These are phyloP conservation scores for Syrphus vitripennis DNA, from an alignment of 2,888 invertebrate species.

Conservation along the genomic window DNA sequence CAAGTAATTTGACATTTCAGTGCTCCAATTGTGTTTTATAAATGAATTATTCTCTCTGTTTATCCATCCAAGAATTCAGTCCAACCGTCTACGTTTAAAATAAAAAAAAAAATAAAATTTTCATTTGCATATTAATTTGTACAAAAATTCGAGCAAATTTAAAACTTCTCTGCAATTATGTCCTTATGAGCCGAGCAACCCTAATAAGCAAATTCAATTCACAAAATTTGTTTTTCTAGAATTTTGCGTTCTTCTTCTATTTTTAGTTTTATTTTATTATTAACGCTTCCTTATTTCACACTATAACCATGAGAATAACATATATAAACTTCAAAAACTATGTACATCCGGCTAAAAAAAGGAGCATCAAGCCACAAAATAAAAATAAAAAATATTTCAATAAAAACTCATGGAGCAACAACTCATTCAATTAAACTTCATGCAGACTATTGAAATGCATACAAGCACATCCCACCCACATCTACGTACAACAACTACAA, in stretches of 20 bases:
- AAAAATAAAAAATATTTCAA: conserved; percentile 35
- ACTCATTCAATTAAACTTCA: conserved; percentile 69
- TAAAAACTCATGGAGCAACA: conserved; percentile 60
- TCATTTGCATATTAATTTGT: too few relatives aligned
- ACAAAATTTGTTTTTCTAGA: conserved; percentile 17
- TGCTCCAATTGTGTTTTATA: too few relatives aligned
- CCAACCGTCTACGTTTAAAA: too few relatives aligned
- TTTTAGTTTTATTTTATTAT: background rate
- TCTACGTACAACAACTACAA: background rate
- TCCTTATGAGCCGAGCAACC: background rate
- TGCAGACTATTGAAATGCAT: conserved; percentile 62
- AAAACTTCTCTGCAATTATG: conserved; percentile 10
- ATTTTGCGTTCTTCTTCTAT: background rate
- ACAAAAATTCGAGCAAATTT: conserved; percentile 19
- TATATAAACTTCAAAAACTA: conserved; percentile 8
- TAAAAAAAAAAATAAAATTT: too few relatives aligned
- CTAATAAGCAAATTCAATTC: conserved; percentile 48
- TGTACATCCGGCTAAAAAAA: background rate
- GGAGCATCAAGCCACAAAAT: conserved; percentile 5
- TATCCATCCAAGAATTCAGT: too few relatives aligned
- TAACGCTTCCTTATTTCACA: conserved; percentile 44
- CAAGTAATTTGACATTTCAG: too few relatives aligned
- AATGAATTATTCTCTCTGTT: too few relatives aligned
- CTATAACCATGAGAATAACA: background rate
- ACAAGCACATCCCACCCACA: background rate